Evolutionary conservation across 2,888 invertebrate species (phyloP).

Genomic region (Polyploca ridens): DNA sequence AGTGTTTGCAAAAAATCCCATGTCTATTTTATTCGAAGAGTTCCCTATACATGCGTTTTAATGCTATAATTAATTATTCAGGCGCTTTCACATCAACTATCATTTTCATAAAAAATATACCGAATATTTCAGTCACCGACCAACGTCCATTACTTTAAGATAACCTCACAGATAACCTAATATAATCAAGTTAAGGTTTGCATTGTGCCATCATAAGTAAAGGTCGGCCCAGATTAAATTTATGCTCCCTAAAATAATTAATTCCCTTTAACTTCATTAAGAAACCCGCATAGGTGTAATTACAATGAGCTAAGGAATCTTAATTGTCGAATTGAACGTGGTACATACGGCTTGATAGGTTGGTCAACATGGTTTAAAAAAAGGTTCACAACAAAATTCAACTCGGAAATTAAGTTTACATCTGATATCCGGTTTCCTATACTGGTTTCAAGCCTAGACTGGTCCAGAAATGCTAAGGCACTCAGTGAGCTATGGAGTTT

Average conservation of each 20-base stretch:
- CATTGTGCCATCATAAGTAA: conserved; percentile 73
- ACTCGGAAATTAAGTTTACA: too few species aligned
- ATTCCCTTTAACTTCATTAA: conserved; percentile 84
- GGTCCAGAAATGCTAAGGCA: too few species aligned
- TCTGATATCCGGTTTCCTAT: too few species aligned
- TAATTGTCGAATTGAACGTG: conserved; percentile 79
- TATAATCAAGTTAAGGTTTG: conserved; percentile 61
- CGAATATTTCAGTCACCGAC: background rate
- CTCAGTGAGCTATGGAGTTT: too few species aligned
- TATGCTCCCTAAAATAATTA: conserved; percentile 82
- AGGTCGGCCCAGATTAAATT: conserved; percentile 79
- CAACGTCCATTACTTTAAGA: conserved; percentile 29
- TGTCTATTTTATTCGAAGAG: too few species aligned
- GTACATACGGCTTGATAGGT: conserved; percentile 43
- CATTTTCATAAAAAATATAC: too few species aligned
- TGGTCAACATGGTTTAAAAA: conserved; percentile 16
- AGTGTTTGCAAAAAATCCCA: too few species aligned
- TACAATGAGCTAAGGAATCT: conserved; percentile 83
- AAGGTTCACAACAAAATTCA: too few species aligned
- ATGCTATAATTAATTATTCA: too few species aligned
- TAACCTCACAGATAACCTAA: conserved; percentile 54
- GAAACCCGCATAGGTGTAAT: conserved; percentile 84
- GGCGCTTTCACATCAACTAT: too few species aligned
- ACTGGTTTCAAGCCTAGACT: too few species aligned
- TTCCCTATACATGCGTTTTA: too few species aligned